phyloP scores from a whole-genome alignment of 2,113 vertebrate species.

The Platichthys stellatus region DNA sequence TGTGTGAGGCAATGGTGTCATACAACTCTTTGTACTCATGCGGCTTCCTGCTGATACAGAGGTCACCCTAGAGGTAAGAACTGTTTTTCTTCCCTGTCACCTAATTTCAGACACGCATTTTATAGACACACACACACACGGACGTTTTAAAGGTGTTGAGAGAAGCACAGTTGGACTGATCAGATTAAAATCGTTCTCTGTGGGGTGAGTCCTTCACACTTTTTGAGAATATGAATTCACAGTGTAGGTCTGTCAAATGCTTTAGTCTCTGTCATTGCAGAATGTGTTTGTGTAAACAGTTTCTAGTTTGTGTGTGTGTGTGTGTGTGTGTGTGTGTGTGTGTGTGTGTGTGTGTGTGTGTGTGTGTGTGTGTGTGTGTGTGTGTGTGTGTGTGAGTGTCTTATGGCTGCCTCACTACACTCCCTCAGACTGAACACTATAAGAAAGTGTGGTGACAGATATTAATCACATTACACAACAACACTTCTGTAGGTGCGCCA shows the following conservation, averaged over 20 bases:
- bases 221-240: conserved; percentile 48
- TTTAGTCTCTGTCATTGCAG: neutral
- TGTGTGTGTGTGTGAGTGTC: conserved; percentile 45
- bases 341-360: too few relatives aligned
- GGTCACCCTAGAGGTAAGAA: neutral
- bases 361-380: conserved; percentile 4
- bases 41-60: neutral
- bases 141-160: conserved; percentile 2
- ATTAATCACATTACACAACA: too few relatives aligned
- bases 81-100: neutral
- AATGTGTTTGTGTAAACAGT: neutral
- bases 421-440: conserved; percentile 67
- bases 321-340: neutral
- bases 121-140: neutral
- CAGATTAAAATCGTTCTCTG: neutral
- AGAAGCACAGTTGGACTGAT: too few relatives aligned
- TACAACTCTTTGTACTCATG: conserved; percentile 7
- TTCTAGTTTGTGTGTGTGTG: neutral
- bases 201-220: conserved; percentile 32
- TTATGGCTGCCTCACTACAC: conserved; percentile 89
- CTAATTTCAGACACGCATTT: conserved; percentile 26
- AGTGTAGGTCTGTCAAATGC: conserved; percentile 63
- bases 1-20: too few relatives aligned
- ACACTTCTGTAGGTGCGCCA: too few relatives aligned
- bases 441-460: too few relatives aligned